A percentile compares a stretch with the other conserved stretches of the same genome.
Evolutionary conservation across 2,888 invertebrate species (phyloP).

Genomic region (Luperina testacea): DNA sequence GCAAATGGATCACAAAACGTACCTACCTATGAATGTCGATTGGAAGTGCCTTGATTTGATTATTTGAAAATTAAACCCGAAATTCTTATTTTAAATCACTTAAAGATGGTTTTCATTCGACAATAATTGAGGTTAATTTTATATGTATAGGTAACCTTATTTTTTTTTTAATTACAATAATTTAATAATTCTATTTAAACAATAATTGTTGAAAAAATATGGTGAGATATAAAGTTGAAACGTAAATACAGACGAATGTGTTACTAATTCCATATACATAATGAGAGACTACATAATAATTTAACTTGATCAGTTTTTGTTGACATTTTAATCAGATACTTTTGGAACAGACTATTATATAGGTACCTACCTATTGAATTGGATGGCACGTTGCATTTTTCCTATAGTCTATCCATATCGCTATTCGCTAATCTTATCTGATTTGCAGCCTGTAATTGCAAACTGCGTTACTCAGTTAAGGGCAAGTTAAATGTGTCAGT

Average conservation of each 20-base stretch:
- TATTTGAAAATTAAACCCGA: neutral
- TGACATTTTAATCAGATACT: neutral
- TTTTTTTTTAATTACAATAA: neutral
- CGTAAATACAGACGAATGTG: neutral
- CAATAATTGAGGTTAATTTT: neutral
- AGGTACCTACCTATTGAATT: constrained; percentile 29
- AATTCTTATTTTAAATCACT: neutral
- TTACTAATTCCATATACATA: neutral
- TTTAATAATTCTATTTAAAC: neutral
- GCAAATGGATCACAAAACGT: neutral
- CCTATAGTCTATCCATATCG: constrained; percentile 46
- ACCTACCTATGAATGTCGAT: neutral
- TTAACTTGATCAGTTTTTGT: neutral
- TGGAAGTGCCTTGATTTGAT: neutral
- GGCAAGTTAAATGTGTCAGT: constrained; percentile 46
- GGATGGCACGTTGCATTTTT: constrained; percentile 49
- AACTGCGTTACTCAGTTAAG: constrained; percentile 56
- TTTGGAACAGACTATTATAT: neutral
- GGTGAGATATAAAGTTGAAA: neutral
- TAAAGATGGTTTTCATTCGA: neutral
- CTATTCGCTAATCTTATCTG: constrained; percentile 61
- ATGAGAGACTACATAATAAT: neutral
- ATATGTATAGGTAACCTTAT: too few species aligned
- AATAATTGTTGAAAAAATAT: neutral
- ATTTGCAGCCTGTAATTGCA: constrained; percentile 58